Conservation (phyloP, 1,140 invertebrate genomes). For the Trachymyrmex septentrionalis region DNA sequence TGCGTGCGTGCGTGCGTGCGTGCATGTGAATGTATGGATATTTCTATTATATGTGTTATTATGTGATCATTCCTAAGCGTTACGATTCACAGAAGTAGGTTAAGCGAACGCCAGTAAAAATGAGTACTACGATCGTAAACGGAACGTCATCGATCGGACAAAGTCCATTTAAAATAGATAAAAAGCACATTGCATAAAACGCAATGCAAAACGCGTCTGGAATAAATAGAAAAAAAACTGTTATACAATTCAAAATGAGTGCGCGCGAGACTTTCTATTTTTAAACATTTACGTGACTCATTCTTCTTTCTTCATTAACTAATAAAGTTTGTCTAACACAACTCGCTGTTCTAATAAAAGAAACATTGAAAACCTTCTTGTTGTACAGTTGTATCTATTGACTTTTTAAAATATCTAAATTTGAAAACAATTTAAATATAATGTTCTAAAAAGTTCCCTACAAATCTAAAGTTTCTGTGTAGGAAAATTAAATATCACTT, state of each 20-base stretch:
- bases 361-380: background rate
- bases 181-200: background rate
- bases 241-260: background rate
- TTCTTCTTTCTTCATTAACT: background rate
- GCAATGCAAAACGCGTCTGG: background rate
- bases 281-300: background rate
- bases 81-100: constrained; percentile 65
- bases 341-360: background rate
- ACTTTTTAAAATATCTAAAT: background rate
- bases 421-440: background rate
- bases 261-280: background rate
- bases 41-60: constrained; percentile 30
- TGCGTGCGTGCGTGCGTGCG: constrained; percentile 6
- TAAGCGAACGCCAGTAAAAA: constrained; percentile 64
- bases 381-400: background rate
- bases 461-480: background rate
- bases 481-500: background rate
- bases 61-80: constrained; percentile 10
- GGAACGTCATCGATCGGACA: constrained; percentile 19
- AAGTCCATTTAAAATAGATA: background rate
- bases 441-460: background rate
- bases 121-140: constrained; percentile 55
- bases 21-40: background rate
- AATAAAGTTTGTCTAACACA: background rate
- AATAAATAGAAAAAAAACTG: background rate